phyloP scores from a whole-genome alignment of 2,113 vertebrate species.

The Eulemur rufifrons region DNA sequence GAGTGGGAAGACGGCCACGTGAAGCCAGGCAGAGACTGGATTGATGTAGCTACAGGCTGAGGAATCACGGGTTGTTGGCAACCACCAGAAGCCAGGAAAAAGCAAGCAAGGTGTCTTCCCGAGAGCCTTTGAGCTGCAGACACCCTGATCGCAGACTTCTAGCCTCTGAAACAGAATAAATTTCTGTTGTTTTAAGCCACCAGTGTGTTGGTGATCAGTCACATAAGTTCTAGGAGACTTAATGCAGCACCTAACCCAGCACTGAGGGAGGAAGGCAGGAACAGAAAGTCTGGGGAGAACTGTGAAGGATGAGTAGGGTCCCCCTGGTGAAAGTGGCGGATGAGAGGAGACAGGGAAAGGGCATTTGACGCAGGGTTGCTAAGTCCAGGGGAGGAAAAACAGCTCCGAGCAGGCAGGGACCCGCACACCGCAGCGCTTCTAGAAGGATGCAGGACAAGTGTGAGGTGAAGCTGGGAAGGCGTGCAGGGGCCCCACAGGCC shows the following conservation, averaged over 20 bases:
- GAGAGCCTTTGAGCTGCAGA: too few species aligned
- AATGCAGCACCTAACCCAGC: neutral
- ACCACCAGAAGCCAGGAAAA: neutral
- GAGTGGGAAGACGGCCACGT: fast-evolving
- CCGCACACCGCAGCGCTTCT: neutral
- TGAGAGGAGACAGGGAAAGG: neutral
- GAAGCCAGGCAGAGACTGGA: neutral
- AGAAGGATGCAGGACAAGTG: neutral
- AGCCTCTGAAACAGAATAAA: neutral
- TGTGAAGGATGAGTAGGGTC: neutral
- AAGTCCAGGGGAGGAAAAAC: neutral
- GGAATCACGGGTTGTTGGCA: neutral
- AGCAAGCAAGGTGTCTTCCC: too few species aligned
- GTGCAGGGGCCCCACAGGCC: neutral
- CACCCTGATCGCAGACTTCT: neutral
- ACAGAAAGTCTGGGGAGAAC: neutral
- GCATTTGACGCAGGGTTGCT: neutral
- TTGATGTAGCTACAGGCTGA: too few species aligned
- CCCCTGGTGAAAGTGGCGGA: neutral
- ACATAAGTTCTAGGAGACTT: neutral
- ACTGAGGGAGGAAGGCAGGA: too few species aligned
- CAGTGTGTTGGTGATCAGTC: neutral
- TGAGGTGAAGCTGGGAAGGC: neutral
- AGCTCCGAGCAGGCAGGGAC: neutral
- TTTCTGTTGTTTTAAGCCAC: neutral